A percentile compares a stretch with the other conserved stretches of the same genome.
Conservation (phyloP, 2,113 vertebrate genomes). For the Aramus guarauna region DNA sequence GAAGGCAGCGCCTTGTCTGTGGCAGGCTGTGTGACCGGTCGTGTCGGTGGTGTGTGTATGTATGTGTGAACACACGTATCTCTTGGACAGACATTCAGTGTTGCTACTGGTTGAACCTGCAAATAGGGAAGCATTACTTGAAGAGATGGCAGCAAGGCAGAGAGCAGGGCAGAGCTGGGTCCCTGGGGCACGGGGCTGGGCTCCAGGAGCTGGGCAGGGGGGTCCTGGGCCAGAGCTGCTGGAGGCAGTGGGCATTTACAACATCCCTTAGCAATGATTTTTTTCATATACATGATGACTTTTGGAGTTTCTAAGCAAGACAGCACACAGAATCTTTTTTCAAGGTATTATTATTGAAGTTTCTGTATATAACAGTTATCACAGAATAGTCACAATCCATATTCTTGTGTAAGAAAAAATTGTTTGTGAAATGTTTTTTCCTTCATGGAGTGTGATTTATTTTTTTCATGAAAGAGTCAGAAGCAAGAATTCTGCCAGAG, state of each 20-base stretch:
- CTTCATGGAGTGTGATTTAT: neutral
- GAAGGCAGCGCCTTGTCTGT: neutral
- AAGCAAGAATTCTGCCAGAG: neutral
- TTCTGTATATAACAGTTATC: neutral
- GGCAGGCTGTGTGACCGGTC: accelerated
- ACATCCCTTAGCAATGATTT: neutral
- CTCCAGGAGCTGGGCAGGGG: neutral
- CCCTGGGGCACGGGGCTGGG: neutral
- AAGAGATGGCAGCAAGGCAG: too few relatives aligned
- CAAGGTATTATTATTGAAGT: neutral
- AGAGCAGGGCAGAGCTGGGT: neutral
- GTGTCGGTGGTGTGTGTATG: accelerated
- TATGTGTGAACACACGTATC: too few relatives aligned
- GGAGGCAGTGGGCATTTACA: neutral
- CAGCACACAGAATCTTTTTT: neutral
- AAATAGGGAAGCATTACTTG: neutral
- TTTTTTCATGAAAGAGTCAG: neutral
- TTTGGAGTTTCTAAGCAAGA: neutral
- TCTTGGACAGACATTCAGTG: neutral
- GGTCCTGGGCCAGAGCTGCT: neutral
- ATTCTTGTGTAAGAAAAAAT: neutral
- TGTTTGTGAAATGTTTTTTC: neutral
- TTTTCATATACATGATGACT: neutral
- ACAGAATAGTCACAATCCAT: neutral
- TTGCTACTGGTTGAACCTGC: neutral